These are phyloP conservation scores for Eucera pruinosa DNA, from an alignment of 2,888 invertebrate species.

Conservation along the genomic window DNA sequence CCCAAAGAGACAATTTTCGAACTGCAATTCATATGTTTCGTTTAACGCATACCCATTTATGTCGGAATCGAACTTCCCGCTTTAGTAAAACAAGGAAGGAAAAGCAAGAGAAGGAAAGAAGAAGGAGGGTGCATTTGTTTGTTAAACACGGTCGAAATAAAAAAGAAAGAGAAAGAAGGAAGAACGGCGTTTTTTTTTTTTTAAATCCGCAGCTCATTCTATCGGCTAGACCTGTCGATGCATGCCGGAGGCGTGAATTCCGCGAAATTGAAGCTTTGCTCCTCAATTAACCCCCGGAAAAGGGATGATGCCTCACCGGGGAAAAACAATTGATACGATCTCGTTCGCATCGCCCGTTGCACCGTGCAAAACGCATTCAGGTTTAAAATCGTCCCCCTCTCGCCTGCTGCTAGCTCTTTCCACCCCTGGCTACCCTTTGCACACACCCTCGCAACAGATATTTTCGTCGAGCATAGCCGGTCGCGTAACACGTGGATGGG, in stretches of 20 bases:
- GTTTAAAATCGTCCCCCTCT: constrained; percentile 69
- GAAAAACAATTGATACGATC: constrained; percentile 79
- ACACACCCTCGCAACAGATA: constrained; percentile 36
- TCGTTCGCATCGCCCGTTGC: constrained; percentile 72
- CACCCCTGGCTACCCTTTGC: constrained; percentile 38
- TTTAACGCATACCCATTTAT: background rate
- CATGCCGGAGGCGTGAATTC: constrained; percentile 66
- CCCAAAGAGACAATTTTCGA: background rate
- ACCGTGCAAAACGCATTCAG: constrained; percentile 70
- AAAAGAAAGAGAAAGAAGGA: background rate
- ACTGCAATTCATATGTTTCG: background rate
- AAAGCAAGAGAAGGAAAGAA: background rate
- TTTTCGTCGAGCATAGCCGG: constrained; percentile 38
- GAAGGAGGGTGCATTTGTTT: constrained; percentile 12
- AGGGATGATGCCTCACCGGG: constrained; percentile 68
- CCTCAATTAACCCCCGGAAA: constrained; percentile 74
- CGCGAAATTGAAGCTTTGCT: constrained; percentile 67
- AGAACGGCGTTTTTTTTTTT: constrained; percentile 13
- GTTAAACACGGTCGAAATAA: constrained; percentile 7
- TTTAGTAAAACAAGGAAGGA: background rate
- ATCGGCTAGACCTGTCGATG: constrained; percentile 43
- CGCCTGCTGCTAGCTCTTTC: constrained; percentile 32
- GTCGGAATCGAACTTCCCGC: background rate
- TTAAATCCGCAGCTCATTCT: constrained; percentile 35
- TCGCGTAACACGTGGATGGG: constrained; percentile 72